Base-by-base conservation (phyloP, 2,888 invertebrate species). In the Trissolcus japonicus region DNA sequence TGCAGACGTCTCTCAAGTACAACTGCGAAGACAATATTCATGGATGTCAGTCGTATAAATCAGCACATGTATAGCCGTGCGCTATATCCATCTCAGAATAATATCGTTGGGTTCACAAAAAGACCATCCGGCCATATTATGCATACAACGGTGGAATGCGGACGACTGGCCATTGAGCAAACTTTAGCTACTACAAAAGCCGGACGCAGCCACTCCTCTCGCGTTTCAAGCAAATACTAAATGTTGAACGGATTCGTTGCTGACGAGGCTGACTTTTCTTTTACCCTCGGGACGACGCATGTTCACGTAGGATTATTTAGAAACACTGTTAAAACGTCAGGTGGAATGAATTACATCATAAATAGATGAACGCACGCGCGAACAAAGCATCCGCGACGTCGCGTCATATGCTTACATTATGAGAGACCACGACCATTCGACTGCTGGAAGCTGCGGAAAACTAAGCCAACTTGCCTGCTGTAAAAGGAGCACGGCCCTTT, bases 321-420 rank as follows among this genome's bases (percentile, higher is more conserved):
- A 83, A 86, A 84, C 84, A 83, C 80, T 83, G 83, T 82, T 82
- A 82, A 85, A 85, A 85, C 84, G 82, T 80, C 81, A 81, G 79
- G 79, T 80, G 82, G 78, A 84, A 79, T 63, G 82, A 78, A 77
- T 82, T 79, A 56, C 80, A 72, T 72, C 50, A 43, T 75, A 71
- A 76, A 76, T 76, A 76, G 72, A 62, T 61, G 57, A 61, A 56
- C 60, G 16, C 25, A 25, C 21, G 43, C 19, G 19, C 16, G 50
- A 68, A 68, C 68, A 75, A 68, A 69, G 56, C 50, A 13, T 21
- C 54, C 21, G 67, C 67, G 63, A 63, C 57, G 62, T 69, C 66
- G 78, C 78, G 78, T 65, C 65, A 69, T 68, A 60, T 53, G 66
- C 60, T 19, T 35, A 35, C 57, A 61, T 77, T 72, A 59, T 68